Base-by-base conservation (phyloP, 2,888 invertebrate genomes). In the Tipula lateralis region DNA sequence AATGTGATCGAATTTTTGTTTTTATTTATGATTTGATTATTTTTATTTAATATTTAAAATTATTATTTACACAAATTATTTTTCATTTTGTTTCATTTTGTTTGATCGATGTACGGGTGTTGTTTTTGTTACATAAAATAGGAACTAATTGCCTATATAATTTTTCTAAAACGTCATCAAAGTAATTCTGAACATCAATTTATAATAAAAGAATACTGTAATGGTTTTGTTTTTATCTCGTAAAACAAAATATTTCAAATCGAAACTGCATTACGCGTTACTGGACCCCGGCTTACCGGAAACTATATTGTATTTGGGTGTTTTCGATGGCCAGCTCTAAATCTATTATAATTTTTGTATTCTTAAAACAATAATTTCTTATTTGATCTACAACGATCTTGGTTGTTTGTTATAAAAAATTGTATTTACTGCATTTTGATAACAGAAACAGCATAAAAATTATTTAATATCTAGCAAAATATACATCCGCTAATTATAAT, bases 21-120 rank as follows among this genome's bases (percentile, higher is more conserved):
- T 66, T 4, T 44, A 16, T 44, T 9, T 16, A 44, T 16, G 2
- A 32, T 44, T 44, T 44, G n/a, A 4, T 66, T 66, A 24, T 66
- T 66, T 66, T 5, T 66, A 9, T 24, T 24, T 19, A 24, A 66
- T 19, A 13, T 24, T 19, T 66, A 66, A 50, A 19, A 66, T 66
- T 66, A n/a, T 66, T 66, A 66, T 66, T 66, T 66, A 66, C 66
- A 66, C 66, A 66, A 66, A 66, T 66, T 24, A n/a, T 66, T 66
- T 24, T 13, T n/a, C 13, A 0, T 39, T 39, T 19, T 50, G 3
- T 19, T 50, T 50, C 9, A 19, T 24, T 9, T 24, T 66, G 7
- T 24, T 44, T 16, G 16, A 66, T 66, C 24, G 66, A 66, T 66
- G 44, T 7, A 44, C 44, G 44, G 0, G 39, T 9, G 9, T 44